These are phyloP conservation scores for Nemotelus pantherinus DNA, from an alignment of 2,888 invertebrate genomes.

Conservation along the genomic window DNA sequence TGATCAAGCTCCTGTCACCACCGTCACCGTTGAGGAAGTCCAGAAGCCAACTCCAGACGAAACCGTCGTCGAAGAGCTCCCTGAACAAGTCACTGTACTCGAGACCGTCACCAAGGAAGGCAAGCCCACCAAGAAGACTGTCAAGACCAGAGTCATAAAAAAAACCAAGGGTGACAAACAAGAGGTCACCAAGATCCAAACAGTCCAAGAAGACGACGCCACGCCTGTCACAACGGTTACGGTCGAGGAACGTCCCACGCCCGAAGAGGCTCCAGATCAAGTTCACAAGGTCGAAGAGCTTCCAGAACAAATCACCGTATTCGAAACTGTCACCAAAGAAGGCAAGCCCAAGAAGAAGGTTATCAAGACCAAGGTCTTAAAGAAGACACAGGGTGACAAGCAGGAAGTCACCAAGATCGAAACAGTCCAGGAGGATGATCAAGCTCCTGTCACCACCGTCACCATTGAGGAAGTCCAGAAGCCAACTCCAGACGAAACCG, in stretches of 20 bases:
- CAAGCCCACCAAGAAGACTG: constrained; percentile 53
- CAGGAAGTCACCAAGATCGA: constrained; percentile 60
- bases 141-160: constrained; percentile 56
- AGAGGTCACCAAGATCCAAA: constrained; percentile 62
- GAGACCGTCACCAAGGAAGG: constrained; percentile 56
- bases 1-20: constrained; percentile 59
- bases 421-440: constrained; percentile 57
- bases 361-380: constrained; percentile 59
- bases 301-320: constrained; percentile 59
- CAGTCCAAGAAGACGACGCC: constrained; percentile 61
- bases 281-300: constrained; percentile 50
- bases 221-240: constrained; percentile 59
- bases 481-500: constrained; percentile 47
- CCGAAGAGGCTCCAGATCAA: neutral
- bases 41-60: constrained; percentile 13
- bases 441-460: constrained; percentile 59
- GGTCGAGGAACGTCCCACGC: constrained; percentile 51
- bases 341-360: constrained; percentile 59
- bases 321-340: constrained; percentile 57
- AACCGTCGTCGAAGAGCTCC: constrained; percentile 51
- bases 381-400: constrained; percentile 56
- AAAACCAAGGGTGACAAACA: constrained; percentile 60
- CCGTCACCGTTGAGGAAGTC: constrained; percentile 53
- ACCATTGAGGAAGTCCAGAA: constrained; percentile 55
- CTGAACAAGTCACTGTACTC: constrained; percentile 54